Evolutionary conservation across 1,140 invertebrate species (phyloP).

Genomic region (Phymastichus coffea): DNA sequence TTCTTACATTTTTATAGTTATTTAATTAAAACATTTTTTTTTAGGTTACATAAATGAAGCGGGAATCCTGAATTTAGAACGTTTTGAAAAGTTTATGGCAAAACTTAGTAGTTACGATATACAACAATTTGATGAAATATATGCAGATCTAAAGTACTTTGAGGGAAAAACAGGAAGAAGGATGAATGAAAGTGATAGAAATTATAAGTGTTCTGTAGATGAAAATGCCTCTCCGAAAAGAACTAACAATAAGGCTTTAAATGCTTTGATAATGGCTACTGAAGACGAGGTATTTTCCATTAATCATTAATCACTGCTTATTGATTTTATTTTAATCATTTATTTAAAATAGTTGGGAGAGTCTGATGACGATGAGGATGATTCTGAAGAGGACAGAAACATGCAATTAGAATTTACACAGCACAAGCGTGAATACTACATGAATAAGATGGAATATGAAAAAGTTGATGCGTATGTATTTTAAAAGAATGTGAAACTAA

Average conservation of each 20-base stretch:
- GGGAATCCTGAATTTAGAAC: constrained; percentile 78
- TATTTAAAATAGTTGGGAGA: constrained; percentile 41
- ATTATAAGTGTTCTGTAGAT: constrained; percentile 31
- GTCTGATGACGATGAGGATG: constrained; percentile 35
- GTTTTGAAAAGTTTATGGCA: constrained; percentile 87
- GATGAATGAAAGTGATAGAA: constrained; percentile 42
- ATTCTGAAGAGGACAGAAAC: constrained; percentile 55
- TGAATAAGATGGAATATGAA: constrained; percentile 81
- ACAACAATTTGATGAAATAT: constrained; percentile 81
- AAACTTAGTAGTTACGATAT: constrained; percentile 77
- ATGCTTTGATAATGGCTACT: constrained; percentile 64
- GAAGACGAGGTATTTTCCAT: constrained; percentile 13
- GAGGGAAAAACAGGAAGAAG: constrained; percentile 70
- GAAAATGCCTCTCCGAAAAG: constrained; percentile 27
- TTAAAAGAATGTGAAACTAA: background rate
- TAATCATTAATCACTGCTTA: background rate
- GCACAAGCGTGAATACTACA: constrained; percentile 90
- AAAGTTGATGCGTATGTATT: constrained; percentile 67
- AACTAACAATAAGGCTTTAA: constrained; percentile 37
- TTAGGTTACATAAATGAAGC: constrained; percentile 90
- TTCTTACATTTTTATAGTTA: background rate
- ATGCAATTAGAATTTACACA: constrained; percentile 73
- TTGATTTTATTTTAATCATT: constrained; percentile 9
- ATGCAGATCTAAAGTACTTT: constrained; percentile 84
- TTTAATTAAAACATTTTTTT: constrained; percentile 32